phyloP scores from a whole-genome alignment of 2,113 vertebrate species.

The Herpetotheres cachinnans region DNA sequence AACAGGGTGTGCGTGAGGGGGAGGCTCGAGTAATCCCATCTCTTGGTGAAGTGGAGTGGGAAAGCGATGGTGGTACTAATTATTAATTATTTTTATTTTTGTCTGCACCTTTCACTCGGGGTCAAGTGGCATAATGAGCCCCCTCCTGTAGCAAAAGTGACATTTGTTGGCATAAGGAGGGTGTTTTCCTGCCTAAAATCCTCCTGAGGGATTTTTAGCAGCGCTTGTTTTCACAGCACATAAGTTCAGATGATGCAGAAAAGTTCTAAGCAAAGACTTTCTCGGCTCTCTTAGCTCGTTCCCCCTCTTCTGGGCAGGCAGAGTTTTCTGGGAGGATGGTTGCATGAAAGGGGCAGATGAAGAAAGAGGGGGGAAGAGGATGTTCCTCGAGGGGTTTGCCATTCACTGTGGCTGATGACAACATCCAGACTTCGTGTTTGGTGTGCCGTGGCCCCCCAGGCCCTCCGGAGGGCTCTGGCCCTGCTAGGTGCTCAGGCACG shows the following conservation, averaged over 20 bases:
- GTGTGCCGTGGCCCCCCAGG: background rate
- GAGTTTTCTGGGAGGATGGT: background rate
- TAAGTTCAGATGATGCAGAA: background rate
- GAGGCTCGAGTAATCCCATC: constrained; percentile 34
- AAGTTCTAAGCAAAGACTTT: background rate
- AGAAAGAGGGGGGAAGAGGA: background rate
- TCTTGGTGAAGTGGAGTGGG: background rate
- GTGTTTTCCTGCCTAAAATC: background rate
- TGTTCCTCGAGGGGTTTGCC: background rate
- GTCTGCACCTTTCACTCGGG: background rate
- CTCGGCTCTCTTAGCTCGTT: background rate
- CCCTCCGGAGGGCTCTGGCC: background rate
- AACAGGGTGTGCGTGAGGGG: constrained; percentile 5
- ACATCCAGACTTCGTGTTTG: background rate
- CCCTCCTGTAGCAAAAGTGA: background rate
- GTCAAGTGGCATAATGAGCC: background rate
- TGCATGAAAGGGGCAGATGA: background rate
- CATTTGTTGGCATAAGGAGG: background rate
- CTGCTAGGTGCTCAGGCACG: background rate
- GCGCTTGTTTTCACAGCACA: background rate
- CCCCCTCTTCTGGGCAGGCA: background rate
- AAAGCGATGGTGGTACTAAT: background rate
- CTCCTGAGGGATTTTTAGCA: background rate
- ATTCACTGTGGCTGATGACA: background rate
- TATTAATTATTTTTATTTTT: background rate